Conservation (phyloP, 2,888 invertebrate species). For the Ectobius pallidus region DNA sequence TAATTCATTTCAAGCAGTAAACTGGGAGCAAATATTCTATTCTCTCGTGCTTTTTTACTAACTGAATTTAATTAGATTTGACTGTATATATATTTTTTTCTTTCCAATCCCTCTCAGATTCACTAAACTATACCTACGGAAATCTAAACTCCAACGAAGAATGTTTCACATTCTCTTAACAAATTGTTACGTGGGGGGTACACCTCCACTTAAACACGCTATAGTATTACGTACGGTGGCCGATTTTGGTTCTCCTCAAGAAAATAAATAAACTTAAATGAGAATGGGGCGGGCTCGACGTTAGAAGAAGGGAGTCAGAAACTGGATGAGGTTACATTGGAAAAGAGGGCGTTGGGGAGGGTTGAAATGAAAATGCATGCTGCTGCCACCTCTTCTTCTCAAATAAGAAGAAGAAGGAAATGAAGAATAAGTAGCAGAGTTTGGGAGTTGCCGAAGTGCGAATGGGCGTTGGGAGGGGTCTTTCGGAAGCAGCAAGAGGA, state of each 20-base stretch:
- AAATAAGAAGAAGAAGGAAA: conserved; percentile 27
- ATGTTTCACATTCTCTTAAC: too few relatives aligned
- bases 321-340: conserved; percentile 20
- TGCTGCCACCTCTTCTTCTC: conserved; percentile 4
- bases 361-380: conserved; percentile 22
- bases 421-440: conserved; percentile 38
- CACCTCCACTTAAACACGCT: not conserved
- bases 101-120: too few relatives aligned
- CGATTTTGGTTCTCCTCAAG: conserved; percentile 28
- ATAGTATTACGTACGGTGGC: not conserved
- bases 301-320: not conserved
- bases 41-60: too few relatives aligned
- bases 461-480: conserved; percentile 14
- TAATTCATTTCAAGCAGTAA: too few relatives aligned
- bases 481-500: not conserved
- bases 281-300: conserved; percentile 24
- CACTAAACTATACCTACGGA: too few relatives aligned
- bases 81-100: too few relatives aligned
- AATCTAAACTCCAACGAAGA: too few relatives aligned
- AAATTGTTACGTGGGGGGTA: not conserved
- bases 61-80: too few relatives aligned
- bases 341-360: conserved; percentile 22
- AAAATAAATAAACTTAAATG: conserved; percentile 30
- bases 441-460: conserved; percentile 36
- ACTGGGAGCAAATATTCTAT: too few relatives aligned